A percentile compares a stretch with the other conserved stretches of the same genome.
phyloP scores from a whole-genome alignment of 2,888 invertebrate species.

The Octonoba sinensis region DNA sequence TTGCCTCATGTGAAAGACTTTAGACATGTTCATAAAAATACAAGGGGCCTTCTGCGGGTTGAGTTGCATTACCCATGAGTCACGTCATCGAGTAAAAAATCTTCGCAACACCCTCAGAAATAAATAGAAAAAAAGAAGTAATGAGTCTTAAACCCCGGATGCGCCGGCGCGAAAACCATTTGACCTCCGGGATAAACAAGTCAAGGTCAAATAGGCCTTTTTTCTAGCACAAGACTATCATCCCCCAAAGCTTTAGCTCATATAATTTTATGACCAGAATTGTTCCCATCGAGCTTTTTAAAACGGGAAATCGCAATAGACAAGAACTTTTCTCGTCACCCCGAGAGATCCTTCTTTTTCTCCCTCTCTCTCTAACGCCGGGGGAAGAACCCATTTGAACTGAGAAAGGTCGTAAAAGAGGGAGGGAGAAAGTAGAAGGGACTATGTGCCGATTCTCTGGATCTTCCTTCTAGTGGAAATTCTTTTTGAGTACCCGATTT shows the following conservation, averaged over 20 bases:
- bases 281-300: conserved; percentile 51
- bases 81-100: conserved; percentile 13
- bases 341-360: conserved; percentile 7
- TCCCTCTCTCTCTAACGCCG: conserved; percentile 4
- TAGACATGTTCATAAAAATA: conserved; percentile 25
- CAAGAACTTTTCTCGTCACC: conserved; percentile 16
- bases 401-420: conserved; percentile 16
- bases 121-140: neutral
- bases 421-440: conserved; percentile 16
- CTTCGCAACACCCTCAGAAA: neutral
- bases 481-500: conserved; percentile 8
- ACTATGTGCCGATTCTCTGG: too few species aligned
- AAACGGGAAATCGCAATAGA: conserved; percentile 54
- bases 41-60: conserved; percentile 21
- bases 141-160: conserved; percentile 4
- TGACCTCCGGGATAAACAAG: conserved; percentile 60
- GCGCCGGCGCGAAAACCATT: conserved; percentile 45
- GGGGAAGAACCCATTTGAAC: conserved; percentile 16
- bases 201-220: conserved; percentile 58
- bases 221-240: conserved; percentile 4
- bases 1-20: neutral
- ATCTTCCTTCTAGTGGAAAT: conserved; percentile 2
- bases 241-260: conserved; percentile 23
- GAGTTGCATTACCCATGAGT: conserved; percentile 30
- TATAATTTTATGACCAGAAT: conserved; percentile 61